Conservation (phyloP, 2,797 vertebrate species). For the Myripristis jacobus region DNA sequence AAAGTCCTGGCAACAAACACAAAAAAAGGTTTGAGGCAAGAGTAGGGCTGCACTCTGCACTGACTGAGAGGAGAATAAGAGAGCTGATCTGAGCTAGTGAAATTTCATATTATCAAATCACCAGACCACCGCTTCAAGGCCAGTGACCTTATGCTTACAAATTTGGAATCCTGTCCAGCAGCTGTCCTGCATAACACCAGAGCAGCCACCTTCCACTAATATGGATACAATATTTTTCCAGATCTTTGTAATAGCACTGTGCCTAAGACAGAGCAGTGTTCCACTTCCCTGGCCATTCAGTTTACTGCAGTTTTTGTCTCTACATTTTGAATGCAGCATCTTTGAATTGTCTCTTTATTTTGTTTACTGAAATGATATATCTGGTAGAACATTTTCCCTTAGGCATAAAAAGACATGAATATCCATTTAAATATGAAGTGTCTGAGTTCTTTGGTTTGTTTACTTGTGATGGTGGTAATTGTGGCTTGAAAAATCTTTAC, state of each 20-base stretch:
- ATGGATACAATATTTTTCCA: background rate
- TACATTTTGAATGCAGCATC: background rate
- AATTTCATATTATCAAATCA: slow-evolving; percentile 35
- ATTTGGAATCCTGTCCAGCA: background rate
- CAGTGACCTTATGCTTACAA: background rate
- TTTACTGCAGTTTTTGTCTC: background rate
- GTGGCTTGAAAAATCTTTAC: slow-evolving; percentile 77
- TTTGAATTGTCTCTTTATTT: background rate
- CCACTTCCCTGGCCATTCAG: background rate
- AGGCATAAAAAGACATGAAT: background rate
- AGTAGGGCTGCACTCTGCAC: background rate
- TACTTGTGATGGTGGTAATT: too few species aligned
- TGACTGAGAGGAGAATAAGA: slow-evolving; percentile 1
- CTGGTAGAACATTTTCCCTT: background rate
- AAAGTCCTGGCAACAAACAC: slow-evolving; percentile 88
- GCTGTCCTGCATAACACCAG: background rate
- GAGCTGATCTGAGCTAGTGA: slow-evolving; percentile 22
- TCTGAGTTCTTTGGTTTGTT: too few species aligned
- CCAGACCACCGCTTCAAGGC: background rate
- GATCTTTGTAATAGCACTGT: background rate
- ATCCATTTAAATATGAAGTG: background rate
- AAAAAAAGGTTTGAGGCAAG: background rate
- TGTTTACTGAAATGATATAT: background rate
- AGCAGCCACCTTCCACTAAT: background rate
- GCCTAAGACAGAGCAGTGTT: background rate